Base-by-base conservation (phyloP, 30 jellyfish, hydroid and myxozoan species). In the Cassiopea xamachana region DNA sequence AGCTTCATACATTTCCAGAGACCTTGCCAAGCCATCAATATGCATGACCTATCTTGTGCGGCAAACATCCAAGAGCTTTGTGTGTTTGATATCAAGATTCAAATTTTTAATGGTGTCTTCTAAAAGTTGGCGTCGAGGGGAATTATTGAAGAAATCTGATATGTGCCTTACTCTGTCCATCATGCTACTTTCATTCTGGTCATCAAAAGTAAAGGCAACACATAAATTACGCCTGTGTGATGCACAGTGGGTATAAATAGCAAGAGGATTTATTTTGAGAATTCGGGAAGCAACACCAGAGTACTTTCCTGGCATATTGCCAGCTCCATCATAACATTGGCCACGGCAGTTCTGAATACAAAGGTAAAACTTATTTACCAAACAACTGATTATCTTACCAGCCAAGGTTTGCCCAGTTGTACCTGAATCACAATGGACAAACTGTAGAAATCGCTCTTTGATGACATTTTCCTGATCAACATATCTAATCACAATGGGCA, bases 311-410 rank as follows among this genome's bases (percentile, higher is more conserved):
- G 84, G 71, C 90, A 82, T 82, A 43, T 82, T 64, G 5, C 17
- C 84, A 14, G 90, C 90, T 14, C 83, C 90, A 69, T 82, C 90
- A 60, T 62, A 82, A 46, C 90, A 67, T 69, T 82, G 90, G 46
- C 69, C 39, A 13, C 84, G 14, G 39, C 81, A 82, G 48, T 27
- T 10, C 3, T 19, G 8, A 44, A 82, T 43, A 68, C 59, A 84
- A 1, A 67, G 69, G 18, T 60, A 0, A 6, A 82, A 44, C 9
- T 82, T 69, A 6, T 82, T 47, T 68, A 69, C 18, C 12, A 82
- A 19, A 60, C 19, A 18, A 39, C 60, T 39, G 0, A 62, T 15
- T 27, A 82, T 43, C 48, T 82, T 69, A 14, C 59, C 84, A n/a
- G 61, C 19, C 15, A 82, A 70, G 13, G 83, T 84, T 39, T 82